Percentiles rank a stretch among this genome's conserved stretches.
Evolutionary conservation across 2,113 vertebrate genomes (phyloP).

Genomic region (Anguilla rostrata): DNA sequence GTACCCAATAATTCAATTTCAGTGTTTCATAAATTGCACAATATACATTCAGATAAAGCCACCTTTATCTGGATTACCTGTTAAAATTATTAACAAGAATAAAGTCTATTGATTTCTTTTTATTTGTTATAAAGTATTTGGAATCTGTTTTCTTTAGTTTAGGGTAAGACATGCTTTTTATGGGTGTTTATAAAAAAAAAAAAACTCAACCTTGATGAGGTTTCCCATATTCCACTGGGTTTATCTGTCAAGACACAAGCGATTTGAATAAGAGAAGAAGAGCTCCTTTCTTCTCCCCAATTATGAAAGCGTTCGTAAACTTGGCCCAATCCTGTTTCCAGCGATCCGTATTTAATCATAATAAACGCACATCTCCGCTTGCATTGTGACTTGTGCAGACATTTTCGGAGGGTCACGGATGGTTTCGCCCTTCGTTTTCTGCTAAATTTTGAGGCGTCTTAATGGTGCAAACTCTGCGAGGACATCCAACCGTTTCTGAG

Average conservation of each 20-base stretch:
- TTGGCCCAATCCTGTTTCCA: background rate
- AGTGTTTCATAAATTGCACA: too few relatives aligned
- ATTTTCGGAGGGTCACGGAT: conserved; percentile 3
- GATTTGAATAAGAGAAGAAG: background rate
- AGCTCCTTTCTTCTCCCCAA: background rate
- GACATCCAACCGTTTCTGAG: background rate
- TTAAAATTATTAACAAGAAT: background rate
- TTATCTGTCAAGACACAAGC: conserved; percentile 11
- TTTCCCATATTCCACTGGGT: background rate
- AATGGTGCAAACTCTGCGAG: background rate
- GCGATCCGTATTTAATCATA: background rate
- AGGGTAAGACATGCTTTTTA: background rate
- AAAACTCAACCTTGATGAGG: background rate
- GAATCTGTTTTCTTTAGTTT: background rate
- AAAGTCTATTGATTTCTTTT: background rate
- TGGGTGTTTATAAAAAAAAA: background rate
- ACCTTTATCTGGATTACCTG: too few relatives aligned
- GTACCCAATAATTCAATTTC: too few relatives aligned
- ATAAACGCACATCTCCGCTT: background rate
- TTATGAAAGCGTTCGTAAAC: background rate
- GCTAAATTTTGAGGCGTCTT: background rate
- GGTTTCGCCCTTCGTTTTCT: background rate
- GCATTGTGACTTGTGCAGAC: background rate
- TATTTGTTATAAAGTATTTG: background rate
- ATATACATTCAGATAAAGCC: too few relatives aligned